Conservation (phyloP, 2,797 vertebrate genomes). For the Oryzias dopingdopingensis region DNA sequence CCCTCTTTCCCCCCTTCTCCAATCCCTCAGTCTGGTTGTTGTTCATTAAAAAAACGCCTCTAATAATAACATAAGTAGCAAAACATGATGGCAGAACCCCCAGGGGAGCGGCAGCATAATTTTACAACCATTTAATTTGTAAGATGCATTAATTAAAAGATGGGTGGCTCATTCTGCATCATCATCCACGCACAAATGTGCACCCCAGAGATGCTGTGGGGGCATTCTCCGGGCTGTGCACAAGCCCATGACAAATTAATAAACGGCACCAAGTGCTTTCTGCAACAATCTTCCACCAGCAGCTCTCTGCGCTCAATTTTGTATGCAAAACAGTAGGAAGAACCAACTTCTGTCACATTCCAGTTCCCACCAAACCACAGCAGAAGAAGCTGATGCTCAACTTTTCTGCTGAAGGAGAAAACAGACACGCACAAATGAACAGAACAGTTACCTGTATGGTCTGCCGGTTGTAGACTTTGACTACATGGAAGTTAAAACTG, state of each 20-base stretch:
- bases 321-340: no score
- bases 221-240: no score
- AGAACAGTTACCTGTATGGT: conserved; percentile 88
- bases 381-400: conserved; percentile 19
- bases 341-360: conserved; percentile 21
- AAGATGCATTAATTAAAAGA: conserved; percentile 59
- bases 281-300: no score
- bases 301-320: no score
- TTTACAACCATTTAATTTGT: conserved; percentile 68
- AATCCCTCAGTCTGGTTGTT: no score
- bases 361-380: conserved; percentile 41
- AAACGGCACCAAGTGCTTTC: no score
- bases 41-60: conserved; percentile 64
- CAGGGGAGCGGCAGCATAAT: conserved; percentile 52
- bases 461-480: conserved; percentile 99
- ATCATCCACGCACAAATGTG: conserved; percentile 41
- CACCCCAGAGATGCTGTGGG: no score
- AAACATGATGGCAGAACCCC: conserved; percentile 57
- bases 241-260: no score
- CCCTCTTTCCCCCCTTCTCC: no score
- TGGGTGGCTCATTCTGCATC: conserved; percentile 46
- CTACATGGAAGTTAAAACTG: conserved; percentile 99
- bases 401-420: conserved; percentile 21
- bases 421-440: conserved; percentile 8
- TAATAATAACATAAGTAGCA: conserved; percentile 66